Conservation (phyloP, 2,797 vertebrate genomes). For the Danionella dracula region DNA sequence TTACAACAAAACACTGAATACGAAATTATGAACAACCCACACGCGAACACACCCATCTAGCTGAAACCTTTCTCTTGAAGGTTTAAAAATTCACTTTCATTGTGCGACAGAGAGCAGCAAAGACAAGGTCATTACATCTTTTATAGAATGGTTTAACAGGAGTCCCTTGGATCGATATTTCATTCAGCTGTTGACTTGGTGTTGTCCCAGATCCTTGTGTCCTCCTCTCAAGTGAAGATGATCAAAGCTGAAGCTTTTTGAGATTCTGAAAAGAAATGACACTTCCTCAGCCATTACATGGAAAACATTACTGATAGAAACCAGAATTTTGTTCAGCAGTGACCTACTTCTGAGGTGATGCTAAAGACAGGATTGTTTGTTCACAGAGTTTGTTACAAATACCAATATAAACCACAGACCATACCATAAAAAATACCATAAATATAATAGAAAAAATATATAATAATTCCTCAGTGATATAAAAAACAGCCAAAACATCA, state of each 20-base stretch:
- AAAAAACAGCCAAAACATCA: too few species aligned
- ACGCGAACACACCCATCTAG: background rate
- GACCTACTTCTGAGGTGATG: background rate
- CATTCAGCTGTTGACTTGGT: conserved; percentile 11
- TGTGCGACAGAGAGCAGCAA: background rate
- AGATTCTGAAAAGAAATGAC: background rate
- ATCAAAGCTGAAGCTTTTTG: background rate
- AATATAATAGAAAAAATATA: too few species aligned
- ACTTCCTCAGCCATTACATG: background rate
- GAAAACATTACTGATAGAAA: background rate
- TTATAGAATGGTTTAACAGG: conserved; percentile 20
- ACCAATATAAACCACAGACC: too few species aligned
- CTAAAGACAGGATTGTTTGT: background rate
- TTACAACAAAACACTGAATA: background rate
- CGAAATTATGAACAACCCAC: conserved; percentile 3
- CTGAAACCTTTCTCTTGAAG: background rate
- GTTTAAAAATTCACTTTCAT: background rate
- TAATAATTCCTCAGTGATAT: too few species aligned
- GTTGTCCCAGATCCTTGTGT: background rate
- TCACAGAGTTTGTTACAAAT: too few species aligned
- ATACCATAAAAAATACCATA: too few species aligned
- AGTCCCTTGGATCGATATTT: conserved; percentile 22
- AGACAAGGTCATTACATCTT: conserved; percentile 11
- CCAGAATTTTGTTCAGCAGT: background rate
- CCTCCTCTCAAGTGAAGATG: background rate